Evolutionary conservation across 2,888 invertebrate species (phyloP).

Genomic region (Calameuta filiformis): DNA sequence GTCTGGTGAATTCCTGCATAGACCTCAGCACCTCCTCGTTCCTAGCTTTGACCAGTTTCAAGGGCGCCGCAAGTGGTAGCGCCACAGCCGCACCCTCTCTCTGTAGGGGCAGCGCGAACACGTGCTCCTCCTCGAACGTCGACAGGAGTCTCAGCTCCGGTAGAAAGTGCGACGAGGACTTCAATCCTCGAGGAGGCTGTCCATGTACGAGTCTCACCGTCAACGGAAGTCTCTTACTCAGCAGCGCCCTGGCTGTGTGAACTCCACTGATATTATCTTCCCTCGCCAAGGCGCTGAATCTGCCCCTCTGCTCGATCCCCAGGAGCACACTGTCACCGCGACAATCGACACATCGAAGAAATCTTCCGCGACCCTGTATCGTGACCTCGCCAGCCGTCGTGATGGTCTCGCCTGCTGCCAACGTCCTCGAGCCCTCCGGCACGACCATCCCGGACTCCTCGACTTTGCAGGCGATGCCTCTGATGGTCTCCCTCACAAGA

Average conservation of each 20-base stretch:
- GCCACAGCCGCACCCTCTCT: slow-evolving; percentile 83
- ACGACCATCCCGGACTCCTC: slow-evolving; percentile 69
- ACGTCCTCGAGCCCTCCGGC: slow-evolving; percentile 77
- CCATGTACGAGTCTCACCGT: slow-evolving; percentile 94
- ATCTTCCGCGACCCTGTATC: slow-evolving; percentile 77
- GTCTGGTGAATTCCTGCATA: slow-evolving; percentile 76
- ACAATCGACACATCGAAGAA: slow-evolving; percentile 87
- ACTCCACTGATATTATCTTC: slow-evolving; percentile 96
- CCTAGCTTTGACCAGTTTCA: slow-evolving; percentile 85
- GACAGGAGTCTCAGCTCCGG: slow-evolving; percentile 86
- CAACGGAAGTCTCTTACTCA: slow-evolving; percentile 90
- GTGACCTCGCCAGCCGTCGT: slow-evolving; percentile 80
- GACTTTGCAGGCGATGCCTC: slow-evolving; percentile 71
- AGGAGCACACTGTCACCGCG: slow-evolving; percentile 86
- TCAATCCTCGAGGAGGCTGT: slow-evolving; percentile 84
- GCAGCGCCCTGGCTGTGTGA: slow-evolving; percentile 88
- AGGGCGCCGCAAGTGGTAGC: slow-evolving; percentile 85
- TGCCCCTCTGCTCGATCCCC: slow-evolving; percentile 87
- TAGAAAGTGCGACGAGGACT: slow-evolving; percentile 84
- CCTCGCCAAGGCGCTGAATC: slow-evolving; percentile 92
- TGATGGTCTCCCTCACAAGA: slow-evolving; percentile 82
- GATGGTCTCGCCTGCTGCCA: slow-evolving; percentile 86
- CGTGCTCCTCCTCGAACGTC: slow-evolving; percentile 87
- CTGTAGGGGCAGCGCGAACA: slow-evolving; percentile 85
- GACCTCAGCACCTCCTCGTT: slow-evolving; percentile 82